Evolutionary conservation across 2,888 invertebrate species (phyloP), one percentile per base, ranked within the genome.

Genomic region (Euclidia mi): DNA sequence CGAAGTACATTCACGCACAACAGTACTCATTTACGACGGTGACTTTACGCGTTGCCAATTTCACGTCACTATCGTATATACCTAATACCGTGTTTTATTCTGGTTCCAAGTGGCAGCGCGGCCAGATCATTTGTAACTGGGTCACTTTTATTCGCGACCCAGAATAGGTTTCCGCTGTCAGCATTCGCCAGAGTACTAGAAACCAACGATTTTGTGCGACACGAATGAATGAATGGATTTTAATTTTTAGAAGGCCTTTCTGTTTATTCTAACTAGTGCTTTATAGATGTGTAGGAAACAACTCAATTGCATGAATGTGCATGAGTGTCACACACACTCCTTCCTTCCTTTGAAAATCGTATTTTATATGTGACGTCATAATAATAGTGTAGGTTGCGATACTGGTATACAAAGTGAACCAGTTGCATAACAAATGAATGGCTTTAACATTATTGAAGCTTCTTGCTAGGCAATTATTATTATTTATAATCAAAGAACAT

Each of bases 121-220:
- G 82, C 78, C 82, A 82, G 84, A 88, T 88, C 85, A 88, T 85
- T 83, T 78, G 85, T 81, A 89, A 88, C 82, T 89, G 65, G 90
- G 89, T 87, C 89, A 84, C 71, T 86, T 85, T 82, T 87, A 87
- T 86, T 82, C 82, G 79, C 79, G 84, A 85, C 84, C 85, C 77
- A 82, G 83, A 84, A 87, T 82, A 82, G 78, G 82, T 79, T 66
- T 44, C 71, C 74, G 75, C 76, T 81, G 85, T 82, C 86, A 85
- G 85, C 84, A 73, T 81, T 83, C 73, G 66, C 80, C 75, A 56
- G 74, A 83, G 81, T 76, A 77, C 74, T 61, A 50, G 35, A 55
- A 60, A 58, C 70, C 71, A 64, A 67, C 64, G 78, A 76, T 76
- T 78, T 76, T 72, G 68, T 72, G 70, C 50, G 64, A 73, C 71